phyloP scores from a whole-genome alignment of 2,113 vertebrate species.

The Gymnarchus niloticus region DNA sequence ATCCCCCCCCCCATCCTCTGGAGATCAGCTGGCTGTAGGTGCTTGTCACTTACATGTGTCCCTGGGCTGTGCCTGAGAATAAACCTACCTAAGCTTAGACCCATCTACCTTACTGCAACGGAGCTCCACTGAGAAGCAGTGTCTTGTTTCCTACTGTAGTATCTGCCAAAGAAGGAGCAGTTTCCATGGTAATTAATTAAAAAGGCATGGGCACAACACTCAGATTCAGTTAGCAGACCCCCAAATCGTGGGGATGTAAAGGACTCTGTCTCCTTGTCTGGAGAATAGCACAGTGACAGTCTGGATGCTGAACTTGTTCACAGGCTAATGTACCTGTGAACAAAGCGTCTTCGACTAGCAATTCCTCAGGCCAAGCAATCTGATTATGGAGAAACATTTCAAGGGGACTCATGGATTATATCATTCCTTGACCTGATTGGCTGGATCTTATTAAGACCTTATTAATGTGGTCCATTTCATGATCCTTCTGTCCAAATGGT shows the following conservation, averaged over 20 bases:
- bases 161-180: neutral
- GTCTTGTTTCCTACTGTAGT: neutral
- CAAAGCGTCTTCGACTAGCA: no score
- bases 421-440: neutral
- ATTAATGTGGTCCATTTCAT: neutral
- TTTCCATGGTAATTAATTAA: slow-evolving; percentile 33
- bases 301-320: neutral
- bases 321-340: neutral
- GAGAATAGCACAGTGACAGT: neutral
- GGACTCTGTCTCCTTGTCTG: neutral
- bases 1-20: neutral
- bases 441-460: neutral
- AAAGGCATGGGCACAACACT: slow-evolving; percentile 18
- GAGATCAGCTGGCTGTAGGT: neutral
- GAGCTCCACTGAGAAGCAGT: neutral
- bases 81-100: neutral
- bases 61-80: neutral
- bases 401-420: neutral
- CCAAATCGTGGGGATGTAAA: neutral
- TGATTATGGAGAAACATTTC: neutral
- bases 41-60: neutral
- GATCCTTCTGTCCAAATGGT: neutral
- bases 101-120: neutral
- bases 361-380: neutral
- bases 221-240: slow-evolving; percentile 1